Percentiles rank a stretch among this genome's conserved stretches.
Conservation (phyloP, 2,113 vertebrate genomes). For the Garra rufa region DNA sequence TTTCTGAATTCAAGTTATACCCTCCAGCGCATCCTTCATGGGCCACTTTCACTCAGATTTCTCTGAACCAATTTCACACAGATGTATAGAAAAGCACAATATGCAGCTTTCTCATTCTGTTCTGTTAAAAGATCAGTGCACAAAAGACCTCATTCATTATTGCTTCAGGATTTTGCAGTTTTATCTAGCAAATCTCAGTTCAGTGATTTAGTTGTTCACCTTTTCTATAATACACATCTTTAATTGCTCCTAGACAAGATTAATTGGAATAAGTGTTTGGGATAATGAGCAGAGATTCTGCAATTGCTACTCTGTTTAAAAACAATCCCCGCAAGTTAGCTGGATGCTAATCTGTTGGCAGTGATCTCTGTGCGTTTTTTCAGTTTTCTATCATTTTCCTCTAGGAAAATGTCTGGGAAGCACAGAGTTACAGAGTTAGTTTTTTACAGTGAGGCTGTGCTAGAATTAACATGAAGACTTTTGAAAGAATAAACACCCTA, state of each 20-base stretch:
- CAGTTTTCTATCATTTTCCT: no score
- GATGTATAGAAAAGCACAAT: slow-evolving; percentile 5
- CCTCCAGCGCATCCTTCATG: neutral
- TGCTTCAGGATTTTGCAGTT: neutral
- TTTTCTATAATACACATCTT: neutral
- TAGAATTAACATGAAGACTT: neutral
- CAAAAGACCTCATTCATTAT: neutral
- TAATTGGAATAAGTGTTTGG: neutral
- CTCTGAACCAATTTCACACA: neutral
- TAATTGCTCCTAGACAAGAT: neutral
- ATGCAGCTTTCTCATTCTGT: neutral
- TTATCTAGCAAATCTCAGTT: neutral
- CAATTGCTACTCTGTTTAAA: neutral
- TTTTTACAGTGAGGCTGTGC: no score
- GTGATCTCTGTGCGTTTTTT: neutral
- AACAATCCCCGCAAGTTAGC: neutral
- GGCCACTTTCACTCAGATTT: neutral
- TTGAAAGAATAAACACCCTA: neutral
- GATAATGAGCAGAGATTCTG: neutral
- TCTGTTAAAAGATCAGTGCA: neutral
- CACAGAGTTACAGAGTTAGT: no score
- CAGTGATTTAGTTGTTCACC: neutral
- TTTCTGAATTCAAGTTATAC: neutral
- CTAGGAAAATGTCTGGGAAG: no score
- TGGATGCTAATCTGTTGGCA: neutral